phyloP scores from a whole-genome alignment of 2,113 vertebrate genomes.

The Sebastes schlegelii region DNA sequence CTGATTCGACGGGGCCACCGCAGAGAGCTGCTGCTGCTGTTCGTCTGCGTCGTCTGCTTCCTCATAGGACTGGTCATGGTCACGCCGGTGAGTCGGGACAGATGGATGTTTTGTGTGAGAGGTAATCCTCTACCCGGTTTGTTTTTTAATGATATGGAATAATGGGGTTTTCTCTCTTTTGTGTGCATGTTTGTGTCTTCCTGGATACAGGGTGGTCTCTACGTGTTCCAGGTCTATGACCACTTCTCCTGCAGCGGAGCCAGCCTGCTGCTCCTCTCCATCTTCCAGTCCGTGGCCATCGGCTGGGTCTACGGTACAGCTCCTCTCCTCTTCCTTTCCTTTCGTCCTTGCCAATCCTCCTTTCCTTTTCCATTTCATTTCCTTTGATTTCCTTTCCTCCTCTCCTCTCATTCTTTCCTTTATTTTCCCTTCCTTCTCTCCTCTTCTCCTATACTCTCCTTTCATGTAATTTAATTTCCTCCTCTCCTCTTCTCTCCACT shows the following conservation, averaged over 20 bases:
- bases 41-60: conserved; percentile 85
- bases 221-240: conserved; percentile 85
- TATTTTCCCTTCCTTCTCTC: no score
- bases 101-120: background rate
- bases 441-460: no score
- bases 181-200: background rate
- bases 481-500: background rate
- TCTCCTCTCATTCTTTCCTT: background rate
- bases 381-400: background rate
- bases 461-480: no score
- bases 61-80: conserved; percentile 89
- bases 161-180: background rate
- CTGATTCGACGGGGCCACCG: conserved; percentile 85
- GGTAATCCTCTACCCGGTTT: fast-evolving
- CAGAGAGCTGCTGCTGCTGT: conserved; percentile 90
- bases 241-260: conserved; percentile 84
- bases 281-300: conserved; percentile 81
- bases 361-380: background rate
- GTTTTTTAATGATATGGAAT: background rate
- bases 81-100: conserved; percentile 61
- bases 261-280: conserved; percentile 82
- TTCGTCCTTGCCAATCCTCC: background rate
- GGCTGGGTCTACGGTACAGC: conserved; percentile 83
- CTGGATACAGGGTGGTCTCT: conserved; percentile 77
- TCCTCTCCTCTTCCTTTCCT: background rate